Evolutionary conservation across 2,797 vertebrate genomes (phyloP), one percentile per base, ranked within the genome.

Genomic region (Ispidina lecontei): DNA sequence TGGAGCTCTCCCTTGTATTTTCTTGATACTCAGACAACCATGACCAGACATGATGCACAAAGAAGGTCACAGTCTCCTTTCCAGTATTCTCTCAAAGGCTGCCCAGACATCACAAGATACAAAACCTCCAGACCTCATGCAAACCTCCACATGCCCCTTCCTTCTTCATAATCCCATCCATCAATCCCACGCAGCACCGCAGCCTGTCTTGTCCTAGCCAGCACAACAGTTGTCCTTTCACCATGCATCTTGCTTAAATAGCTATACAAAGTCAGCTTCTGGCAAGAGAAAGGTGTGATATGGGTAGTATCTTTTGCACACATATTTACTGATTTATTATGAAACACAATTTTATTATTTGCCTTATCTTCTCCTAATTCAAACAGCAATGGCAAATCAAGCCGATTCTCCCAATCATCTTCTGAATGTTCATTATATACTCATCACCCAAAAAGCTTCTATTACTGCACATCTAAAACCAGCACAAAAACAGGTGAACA

Each of bases 331-430:
- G 55, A 39, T 72, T 58, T 58, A 13, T 17, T 17, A 56, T 89
- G 85, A 93, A 94, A 90, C 44, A 81, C 6, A 44, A 31, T 63
- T 93, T 92, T 90, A 58, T 3, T 2, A 70, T 84, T 91, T 93
- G 58, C 46, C 35, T 86, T 37, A 29, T 73, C 89, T 77, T 89
- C 71, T 93, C 65, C 83, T 65, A 92, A 87, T 87, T 76, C 87
- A 96, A 91, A 72, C n/a, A 92, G n/a, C 68, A 92, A 23, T 44
- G 58, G 39, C 16, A 75, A 95, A 52, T 82, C 49, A 81, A 96
- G 60, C 16, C 58, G 91, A 65, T 65, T 82, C 19, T 83, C n/a
- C 52, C 55, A 73, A 71, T 0, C 7, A 52, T 52, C 55, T 85
- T 74, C 59, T 69, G 19, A 41, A 79, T 19, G 16, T 63, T 92